Base-by-base conservation (phyloP, 2,888 invertebrate species). In the Diabrotica balteata region DNA sequence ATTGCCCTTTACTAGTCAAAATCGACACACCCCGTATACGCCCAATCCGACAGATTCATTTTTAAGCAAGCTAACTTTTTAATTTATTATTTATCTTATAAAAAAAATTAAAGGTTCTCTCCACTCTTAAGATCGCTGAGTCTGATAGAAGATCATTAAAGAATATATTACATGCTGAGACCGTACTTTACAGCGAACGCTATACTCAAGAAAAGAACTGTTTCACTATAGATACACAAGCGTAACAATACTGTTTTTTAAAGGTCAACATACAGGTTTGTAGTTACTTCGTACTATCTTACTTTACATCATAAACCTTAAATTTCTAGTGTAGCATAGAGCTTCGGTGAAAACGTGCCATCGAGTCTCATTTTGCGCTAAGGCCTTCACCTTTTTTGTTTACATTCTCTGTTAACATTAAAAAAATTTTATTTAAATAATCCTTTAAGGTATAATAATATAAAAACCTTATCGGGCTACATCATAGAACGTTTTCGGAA, bases 81-180 rank as follows among this genome's bases (percentile, higher is more conserved):
- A 79, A 80, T 80, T 80, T 80, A 78, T 76, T 80, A 80, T 80
- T 78, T 78, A 79, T 81, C 78, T 80, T 79, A 77, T 74, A 77
- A 77, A 79, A 78, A 79, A 77, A 78, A 72, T 75, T 72, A 73
- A 80, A 78, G 80, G 76, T 77, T 81, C 79, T 81, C 79, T 79
- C 77, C 79, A 80, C 78, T 78, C 77, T 78, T 77, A 76, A 83
- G 83, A 83, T 82, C 78, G 77, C 80, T 76, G 73, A 76, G 75
- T 60, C 77, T 75, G 83, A 83, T 83, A 83, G 80, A 79, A 78
- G 79, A 82, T 81, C 83, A 83, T 82, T 82, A 83, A 82, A 82
- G 83, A 82, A 82, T 81, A 81, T 83, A 82, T 82, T 82, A 81
- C 81, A 81, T 80, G 79, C 80, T 80, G 79, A 77, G 80, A 80